Percentiles rank a stretch among this genome's conserved stretches.
phyloP scores from a whole-genome alignment of 2,113 vertebrate genomes.

The Megaceryle maxima region DNA sequence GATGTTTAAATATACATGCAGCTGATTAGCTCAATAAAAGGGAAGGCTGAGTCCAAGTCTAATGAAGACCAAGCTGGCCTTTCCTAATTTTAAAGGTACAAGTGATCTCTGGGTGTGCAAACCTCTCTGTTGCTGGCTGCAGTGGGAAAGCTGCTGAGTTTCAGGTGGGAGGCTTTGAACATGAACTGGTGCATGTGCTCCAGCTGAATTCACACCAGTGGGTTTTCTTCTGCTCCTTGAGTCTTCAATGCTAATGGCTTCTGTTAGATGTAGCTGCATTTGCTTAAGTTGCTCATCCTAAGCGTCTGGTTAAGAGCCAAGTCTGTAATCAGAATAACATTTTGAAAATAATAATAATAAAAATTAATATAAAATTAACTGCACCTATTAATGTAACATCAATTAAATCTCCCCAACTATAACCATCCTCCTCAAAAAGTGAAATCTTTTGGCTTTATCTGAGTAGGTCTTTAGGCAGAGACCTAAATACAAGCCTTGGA shows the following conservation, averaged over 20 bases:
- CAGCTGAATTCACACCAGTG: not conserved
- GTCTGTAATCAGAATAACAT: not conserved
- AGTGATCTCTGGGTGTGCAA: not conserved
- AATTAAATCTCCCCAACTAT: not conserved
- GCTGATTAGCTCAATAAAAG: not conserved
- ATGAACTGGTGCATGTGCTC: not conserved
- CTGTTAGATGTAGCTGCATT: not conserved
- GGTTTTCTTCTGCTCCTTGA: not conserved
- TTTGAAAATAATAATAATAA: not conserved
- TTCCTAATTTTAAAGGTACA: not conserved
- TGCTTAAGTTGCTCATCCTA: not conserved
- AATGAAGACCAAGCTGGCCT: not conserved
- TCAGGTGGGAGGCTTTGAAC: not conserved
- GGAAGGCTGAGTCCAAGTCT: not conserved
- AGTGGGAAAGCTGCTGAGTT: not conserved
- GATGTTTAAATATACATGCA: constrained; percentile 6
- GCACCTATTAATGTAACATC: not conserved
- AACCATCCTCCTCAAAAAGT: not conserved
- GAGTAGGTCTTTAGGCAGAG: not conserved
- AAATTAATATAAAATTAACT: not conserved
- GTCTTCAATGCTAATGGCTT: not conserved
- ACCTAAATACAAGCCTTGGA: not conserved
- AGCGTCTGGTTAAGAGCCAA: not conserved
- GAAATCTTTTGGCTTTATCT: not conserved
- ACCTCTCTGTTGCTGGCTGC: not conserved